phyloP scores from a whole-genome alignment of 2,797 vertebrate genomes.

The Trematomus bernacchii region DNA sequence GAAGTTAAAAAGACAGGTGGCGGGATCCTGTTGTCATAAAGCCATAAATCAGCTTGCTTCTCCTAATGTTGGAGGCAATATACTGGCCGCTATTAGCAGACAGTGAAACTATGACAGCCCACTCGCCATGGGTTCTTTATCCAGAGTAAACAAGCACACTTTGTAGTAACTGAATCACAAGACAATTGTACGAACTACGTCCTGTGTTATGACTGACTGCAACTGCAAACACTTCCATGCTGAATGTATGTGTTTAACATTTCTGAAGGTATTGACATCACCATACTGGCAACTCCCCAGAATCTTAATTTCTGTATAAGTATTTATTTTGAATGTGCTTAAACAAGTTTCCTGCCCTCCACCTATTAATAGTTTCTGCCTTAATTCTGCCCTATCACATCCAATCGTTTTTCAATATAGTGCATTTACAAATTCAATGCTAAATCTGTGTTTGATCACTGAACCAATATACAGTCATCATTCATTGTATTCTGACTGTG shows the following conservation, averaged over 20 bases:
- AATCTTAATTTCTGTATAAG: not conserved
- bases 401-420: not conserved
- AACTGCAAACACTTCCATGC: not conserved
- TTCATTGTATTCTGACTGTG: not conserved
- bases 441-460: not conserved
- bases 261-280: not conserved
- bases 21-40: constrained; percentile 17
- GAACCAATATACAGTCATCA: not conserved
- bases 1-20: not conserved
- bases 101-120: not conserved
- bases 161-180: not conserved
- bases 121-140: not conserved
- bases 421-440: not conserved
- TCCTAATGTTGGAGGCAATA: constrained; percentile 1
- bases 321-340: not conserved
- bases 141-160: not conserved
- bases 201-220: not conserved
- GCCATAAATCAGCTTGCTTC: constrained; percentile 10
- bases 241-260: not conserved
- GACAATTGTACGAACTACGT: not conserved
- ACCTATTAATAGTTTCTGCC: not conserved
- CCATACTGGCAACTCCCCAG: not conserved
- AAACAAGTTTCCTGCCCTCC: not conserved
- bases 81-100: not conserved
- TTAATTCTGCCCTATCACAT: not conserved